Conservation (phyloP, 2,797 vertebrate genomes). For the Cirrhinus mrigala region DNA sequence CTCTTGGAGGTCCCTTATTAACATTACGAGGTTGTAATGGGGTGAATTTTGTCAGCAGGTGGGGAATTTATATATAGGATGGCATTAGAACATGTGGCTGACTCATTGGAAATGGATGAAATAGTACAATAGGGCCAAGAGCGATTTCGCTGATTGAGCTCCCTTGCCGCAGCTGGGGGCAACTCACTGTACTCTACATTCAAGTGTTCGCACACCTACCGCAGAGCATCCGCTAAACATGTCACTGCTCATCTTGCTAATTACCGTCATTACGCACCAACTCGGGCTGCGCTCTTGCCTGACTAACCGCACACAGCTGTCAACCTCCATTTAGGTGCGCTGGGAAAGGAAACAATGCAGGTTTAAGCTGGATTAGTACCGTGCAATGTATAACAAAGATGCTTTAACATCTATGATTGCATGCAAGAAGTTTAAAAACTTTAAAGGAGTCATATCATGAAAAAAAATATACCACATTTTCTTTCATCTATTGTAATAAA, state of each 20-base stretch:
- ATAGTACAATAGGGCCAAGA: conserved; percentile 46
- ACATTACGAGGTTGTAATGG: conserved; percentile 20
- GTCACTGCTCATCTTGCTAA: conserved; percentile 65
- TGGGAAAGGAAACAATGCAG: conserved; percentile 48
- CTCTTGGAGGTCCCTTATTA: conserved; percentile 23
- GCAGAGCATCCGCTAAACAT: conserved; percentile 58
- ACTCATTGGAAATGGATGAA: conserved; percentile 61
- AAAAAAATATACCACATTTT: not conserved
- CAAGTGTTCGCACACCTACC: conserved; percentile 50
- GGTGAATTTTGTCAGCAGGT: conserved; percentile 42
- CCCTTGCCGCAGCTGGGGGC: conserved; percentile 36
- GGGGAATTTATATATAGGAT: conserved; percentile 41
- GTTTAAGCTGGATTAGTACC: not conserved
- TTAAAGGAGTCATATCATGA: conserved; percentile 4
- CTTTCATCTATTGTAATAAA: not conserved
- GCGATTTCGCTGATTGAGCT: conserved; percentile 49
- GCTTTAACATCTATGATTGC: not conserved
- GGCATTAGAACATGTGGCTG: conserved; percentile 43
- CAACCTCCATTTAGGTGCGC: conserved; percentile 58
- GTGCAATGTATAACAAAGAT: not conserved
- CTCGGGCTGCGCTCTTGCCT: conserved; percentile 42
- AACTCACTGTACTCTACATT: conserved; percentile 48
- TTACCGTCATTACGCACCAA: conserved; percentile 66
- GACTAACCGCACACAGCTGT: conserved; percentile 61
- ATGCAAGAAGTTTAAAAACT: not conserved